Conservation (phyloP, 2,113 vertebrate genomes). For the Tamias sibiricus region DNA sequence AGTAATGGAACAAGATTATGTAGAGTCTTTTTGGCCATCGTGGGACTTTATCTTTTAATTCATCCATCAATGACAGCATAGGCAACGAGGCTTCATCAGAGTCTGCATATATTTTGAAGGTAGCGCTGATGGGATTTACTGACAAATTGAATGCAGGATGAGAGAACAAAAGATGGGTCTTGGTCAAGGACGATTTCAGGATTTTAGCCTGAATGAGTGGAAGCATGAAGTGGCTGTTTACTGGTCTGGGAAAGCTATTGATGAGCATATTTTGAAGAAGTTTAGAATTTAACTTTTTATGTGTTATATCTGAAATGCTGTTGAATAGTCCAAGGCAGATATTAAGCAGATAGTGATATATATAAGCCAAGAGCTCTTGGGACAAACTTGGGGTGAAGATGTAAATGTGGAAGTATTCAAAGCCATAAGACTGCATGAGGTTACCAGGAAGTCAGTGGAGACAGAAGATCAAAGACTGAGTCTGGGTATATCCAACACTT, state of each 20-base stretch:
- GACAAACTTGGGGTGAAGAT: not conserved
- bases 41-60: not conserved
- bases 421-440: not conserved
- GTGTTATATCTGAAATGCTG: conserved; percentile 24
- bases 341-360: not conserved
- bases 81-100: not conserved
- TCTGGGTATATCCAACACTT: not conserved
- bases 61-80: not conserved
- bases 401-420: not conserved
- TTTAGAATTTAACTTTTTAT: conserved; percentile 26
- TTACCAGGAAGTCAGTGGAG: not conserved
- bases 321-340: not conserved
- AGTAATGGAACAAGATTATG: not conserved
- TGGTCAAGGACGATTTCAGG: not conserved
- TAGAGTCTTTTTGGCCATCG: not conserved
- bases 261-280: conserved; percentile 10
- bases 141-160: not conserved
- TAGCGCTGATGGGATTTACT: conserved; percentile 21
- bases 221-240: conserved; percentile 1
- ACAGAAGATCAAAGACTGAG: not conserved
- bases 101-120: conserved; percentile 12
- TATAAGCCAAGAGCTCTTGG: not conserved
- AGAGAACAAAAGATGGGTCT: not conserved
- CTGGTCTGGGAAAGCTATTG: not conserved
- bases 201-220: not conserved